Conservation (phyloP, 2,797 vertebrate genomes). For the Tarsius wallacei region DNA sequence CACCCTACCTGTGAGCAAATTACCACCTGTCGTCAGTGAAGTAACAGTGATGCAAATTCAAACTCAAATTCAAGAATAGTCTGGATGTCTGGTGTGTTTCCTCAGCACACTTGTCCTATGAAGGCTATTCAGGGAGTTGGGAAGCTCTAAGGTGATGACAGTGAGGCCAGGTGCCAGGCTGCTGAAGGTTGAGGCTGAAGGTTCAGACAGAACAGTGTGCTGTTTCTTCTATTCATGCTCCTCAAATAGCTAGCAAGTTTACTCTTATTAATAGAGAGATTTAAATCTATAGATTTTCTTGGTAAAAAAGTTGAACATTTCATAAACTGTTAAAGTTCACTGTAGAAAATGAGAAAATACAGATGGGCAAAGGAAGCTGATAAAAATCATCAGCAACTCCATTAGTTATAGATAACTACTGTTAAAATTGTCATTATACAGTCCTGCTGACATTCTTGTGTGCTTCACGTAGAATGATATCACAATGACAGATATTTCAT, state of each 20-base stretch:
- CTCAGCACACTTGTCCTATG: background rate
- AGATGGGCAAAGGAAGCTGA: constrained; percentile 21
- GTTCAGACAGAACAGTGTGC: background rate
- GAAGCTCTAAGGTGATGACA: background rate
- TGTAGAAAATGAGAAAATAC: constrained; percentile 52
- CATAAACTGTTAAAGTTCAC: constrained; percentile 37
- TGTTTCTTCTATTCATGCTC: background rate
- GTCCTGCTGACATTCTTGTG: background rate
- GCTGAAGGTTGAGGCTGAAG: background rate
- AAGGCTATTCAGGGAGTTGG: background rate
- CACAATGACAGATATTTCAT: background rate
- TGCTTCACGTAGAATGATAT: background rate
- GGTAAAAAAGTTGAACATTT: constrained; percentile 62
- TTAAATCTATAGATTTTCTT: background rate
- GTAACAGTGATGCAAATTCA: constrained; percentile 4
- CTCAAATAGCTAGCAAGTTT: background rate
- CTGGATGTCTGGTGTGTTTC: background rate
- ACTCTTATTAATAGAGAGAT: background rate
- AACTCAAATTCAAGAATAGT: constrained; percentile 19
- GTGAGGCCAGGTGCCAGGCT: background rate
- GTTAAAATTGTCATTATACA: background rate
- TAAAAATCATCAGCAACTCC: constrained; percentile 49
- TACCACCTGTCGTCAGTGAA: background rate
- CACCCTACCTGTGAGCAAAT: background rate
- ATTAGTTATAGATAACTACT: background rate